These are phyloP conservation scores for Miniopterus natalensis DNA, from an alignment of 2,113 vertebrate species.

Conservation along the genomic window DNA sequence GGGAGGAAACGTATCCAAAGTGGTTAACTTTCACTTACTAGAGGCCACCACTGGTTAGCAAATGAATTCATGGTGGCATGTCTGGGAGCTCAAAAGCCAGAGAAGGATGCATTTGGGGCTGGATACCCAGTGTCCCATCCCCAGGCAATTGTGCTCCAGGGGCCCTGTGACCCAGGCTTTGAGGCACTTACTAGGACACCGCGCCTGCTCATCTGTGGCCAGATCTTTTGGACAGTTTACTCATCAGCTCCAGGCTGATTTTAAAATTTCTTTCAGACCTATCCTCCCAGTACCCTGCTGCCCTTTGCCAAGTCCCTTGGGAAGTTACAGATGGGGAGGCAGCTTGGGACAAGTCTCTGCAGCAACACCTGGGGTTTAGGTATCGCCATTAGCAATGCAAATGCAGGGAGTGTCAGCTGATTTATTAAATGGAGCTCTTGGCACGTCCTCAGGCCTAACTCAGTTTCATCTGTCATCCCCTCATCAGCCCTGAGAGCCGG, in stretches of 20 bases:
- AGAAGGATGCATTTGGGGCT: not conserved
- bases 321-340: conserved; percentile 45
- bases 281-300: not conserved
- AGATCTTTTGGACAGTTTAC: not conserved
- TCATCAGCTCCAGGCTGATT: not conserved
- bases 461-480: conserved; percentile 63
- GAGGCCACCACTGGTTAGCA: not conserved
- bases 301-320: conserved; percentile 50
- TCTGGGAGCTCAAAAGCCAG: not conserved
- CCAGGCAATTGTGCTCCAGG: not conserved
- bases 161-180: not conserved
- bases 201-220: not conserved
- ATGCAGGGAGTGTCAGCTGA: conserved; percentile 75
- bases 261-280: conserved; percentile 37
- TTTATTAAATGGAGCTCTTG: conserved; percentile 70
- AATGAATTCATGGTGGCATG: not conserved
- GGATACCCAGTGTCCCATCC: not conserved
- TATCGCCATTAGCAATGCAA: conserved; percentile 76
- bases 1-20: not conserved
- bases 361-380: conserved; percentile 62
- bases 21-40: not conserved
- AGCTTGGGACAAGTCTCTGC: conserved; percentile 77
- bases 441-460: conserved; percentile 34
- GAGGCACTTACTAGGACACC: not conserved
- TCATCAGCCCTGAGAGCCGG: not conserved